A percentile compares a stretch with the other conserved stretches of the same genome.
Evolutionary conservation across 2,888 invertebrate genomes (phyloP).

Genomic region (Metallyticus violacea): DNA sequence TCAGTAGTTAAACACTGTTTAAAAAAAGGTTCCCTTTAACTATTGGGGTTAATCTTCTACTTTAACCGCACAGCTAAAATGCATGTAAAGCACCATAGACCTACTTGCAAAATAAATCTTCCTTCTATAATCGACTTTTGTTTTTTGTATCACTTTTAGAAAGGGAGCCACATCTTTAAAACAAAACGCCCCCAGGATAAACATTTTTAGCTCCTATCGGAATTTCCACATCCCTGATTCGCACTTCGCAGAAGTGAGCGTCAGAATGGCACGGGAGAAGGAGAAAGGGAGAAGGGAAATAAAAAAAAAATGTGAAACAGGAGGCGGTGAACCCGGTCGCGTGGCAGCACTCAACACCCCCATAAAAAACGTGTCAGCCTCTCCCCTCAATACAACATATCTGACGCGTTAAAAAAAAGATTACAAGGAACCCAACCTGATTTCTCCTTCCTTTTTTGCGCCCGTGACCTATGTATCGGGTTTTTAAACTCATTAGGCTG

Average conservation of each 20-base stretch:
- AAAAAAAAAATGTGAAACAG: not conserved
- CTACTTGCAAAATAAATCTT: too few species aligned
- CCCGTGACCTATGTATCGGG: not conserved
- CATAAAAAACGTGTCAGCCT: not conserved
- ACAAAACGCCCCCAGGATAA: too few species aligned
- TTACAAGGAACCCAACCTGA: not conserved
- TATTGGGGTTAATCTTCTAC: too few species aligned
- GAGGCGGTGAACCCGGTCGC: not conserved
- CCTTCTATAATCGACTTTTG: too few species aligned
- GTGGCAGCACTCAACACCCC: conserved; percentile 2
- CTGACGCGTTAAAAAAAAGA: too few species aligned
- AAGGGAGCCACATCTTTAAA: too few species aligned
- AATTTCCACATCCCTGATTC: not conserved
- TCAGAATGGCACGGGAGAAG: not conserved
- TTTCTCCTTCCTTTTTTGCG: not conserved
- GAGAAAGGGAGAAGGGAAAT: not conserved
- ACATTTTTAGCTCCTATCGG: too few species aligned
- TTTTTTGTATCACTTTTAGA: too few species aligned
- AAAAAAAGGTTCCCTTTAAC: too few species aligned
- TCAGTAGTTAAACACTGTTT: too few species aligned
- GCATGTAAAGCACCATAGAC: too few species aligned
- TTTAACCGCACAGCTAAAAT: too few species aligned
- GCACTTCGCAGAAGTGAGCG: not conserved
- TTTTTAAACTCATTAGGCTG: conserved; percentile 1
- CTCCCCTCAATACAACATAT: not conserved